Base-by-base conservation (phyloP, 2,888 invertebrate species). In the Chironomus riparius region DNA sequence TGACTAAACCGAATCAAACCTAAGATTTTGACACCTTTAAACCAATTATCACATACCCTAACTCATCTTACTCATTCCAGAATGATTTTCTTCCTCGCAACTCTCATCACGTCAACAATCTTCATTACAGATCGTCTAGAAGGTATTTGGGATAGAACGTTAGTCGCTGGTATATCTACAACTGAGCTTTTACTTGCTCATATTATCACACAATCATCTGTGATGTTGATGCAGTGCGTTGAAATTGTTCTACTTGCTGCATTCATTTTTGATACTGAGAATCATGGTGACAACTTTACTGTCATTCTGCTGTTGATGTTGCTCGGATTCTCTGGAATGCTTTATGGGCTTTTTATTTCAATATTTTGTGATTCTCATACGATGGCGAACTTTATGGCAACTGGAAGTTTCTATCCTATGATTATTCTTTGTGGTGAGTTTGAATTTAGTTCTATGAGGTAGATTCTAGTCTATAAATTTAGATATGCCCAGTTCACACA, bases 391-490 rank as follows among this genome's bases (percentile, higher is more conserved):
- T 94, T 94, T 82, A 87, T 92, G 12, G 89, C 94, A 0, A 90
- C 95, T 0, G 96, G 96, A 13, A 92, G 92, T 78, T 95, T 96
- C 81, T 96, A 95, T 81, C 95, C 96, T 0, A 91, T 94, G 87
- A 89, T 96, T 78, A 85, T 97, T 78, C 85, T 95, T 5, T 93
- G 94, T 82, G 95, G 95, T 94, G 83, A 86, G 89, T 38, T 10
- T 10, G 22, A 24, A 2, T 24, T 24, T 24, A 24, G 22, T n/a
- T n/a, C n/a, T n/a, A n/a, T n/a, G n/a, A n/a, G n/a, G n/a, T n/a
- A n/a, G n/a, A n/a, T n/a, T n/a, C n/a, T n/a, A n/a, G n/a, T n/a
- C n/a, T n/a, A n/a, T n/a, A n/a, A n/a, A n/a, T n/a, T n/a, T n/a
- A n/a, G n/a, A n/a, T n/a, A n/a, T n/a, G n/a, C n/a, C n/a, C n/a